Conservation (phyloP, 1,140 invertebrate species). For the Zaprionus ornatus region DNA sequence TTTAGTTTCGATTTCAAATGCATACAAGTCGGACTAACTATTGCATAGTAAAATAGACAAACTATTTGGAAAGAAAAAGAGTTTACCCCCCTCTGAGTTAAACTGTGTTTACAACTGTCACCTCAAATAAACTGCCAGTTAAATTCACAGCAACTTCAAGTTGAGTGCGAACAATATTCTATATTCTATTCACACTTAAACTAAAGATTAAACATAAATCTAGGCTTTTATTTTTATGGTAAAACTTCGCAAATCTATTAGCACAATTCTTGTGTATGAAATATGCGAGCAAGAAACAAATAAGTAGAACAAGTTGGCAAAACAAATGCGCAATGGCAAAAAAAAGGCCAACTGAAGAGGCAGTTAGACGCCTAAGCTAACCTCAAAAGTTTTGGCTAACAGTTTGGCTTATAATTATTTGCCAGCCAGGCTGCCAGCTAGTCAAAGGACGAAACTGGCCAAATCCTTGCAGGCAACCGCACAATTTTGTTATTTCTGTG, state of each 20-base stretch:
- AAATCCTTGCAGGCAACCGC: slow-evolving; percentile 61
- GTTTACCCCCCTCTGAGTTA: background rate
- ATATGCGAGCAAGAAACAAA: background rate
- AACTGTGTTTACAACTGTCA: background rate
- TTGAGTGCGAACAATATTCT: background rate
- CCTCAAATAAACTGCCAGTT: background rate
- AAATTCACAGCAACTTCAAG: background rate
- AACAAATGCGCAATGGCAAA: background rate
- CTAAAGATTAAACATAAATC: background rate
- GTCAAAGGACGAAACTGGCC: slow-evolving; percentile 37
- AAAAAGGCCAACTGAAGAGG: background rate
- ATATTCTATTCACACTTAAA: background rate
- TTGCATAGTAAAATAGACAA: background rate
- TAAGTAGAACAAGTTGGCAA: slow-evolving; percentile 3
- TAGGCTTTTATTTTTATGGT: background rate
- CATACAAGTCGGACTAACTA: background rate
- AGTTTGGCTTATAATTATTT: slow-evolving; percentile 53
- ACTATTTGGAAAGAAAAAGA: background rate
- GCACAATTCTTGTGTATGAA: background rate
- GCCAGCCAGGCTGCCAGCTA: slow-evolving; percentile 17
- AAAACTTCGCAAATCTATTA: slow-evolving; percentile 5
- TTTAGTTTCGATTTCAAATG: background rate
- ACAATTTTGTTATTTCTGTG: slow-evolving; percentile 75
- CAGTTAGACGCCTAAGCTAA: slow-evolving; percentile 33
- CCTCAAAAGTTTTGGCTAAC: slow-evolving; percentile 38